A percentile compares a stretch with the other conserved stretches of the same genome.
These are phyloP conservation scores for Pseudanteris insignis DNA, from an alignment of 2,888 invertebrate genomes.

Conservation along the genomic window DNA sequence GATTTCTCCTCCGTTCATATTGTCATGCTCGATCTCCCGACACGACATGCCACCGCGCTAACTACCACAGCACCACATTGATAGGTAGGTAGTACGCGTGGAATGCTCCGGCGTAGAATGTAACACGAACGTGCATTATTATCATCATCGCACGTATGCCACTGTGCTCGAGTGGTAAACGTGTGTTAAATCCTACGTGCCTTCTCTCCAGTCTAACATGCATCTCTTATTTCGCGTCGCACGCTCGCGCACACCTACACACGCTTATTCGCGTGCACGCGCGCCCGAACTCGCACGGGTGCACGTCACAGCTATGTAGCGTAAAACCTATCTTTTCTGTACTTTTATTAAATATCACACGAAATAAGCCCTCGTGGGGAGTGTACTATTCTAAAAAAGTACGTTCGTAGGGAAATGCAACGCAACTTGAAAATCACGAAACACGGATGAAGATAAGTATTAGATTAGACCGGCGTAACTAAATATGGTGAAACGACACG, in stretches of 20 bases:
- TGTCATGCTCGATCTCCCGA: conserved; percentile 53
- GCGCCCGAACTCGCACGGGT: not conserved
- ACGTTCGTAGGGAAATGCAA: too few species aligned
- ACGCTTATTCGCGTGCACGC: not conserved
- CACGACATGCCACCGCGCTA: conserved; percentile 48
- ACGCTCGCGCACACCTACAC: too few species aligned
- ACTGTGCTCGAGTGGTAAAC: conserved; percentile 23
- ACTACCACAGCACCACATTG: conserved; percentile 47
- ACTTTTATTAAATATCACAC: too few species aligned
- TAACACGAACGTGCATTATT: conserved; percentile 52
- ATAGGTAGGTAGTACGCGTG: conserved; percentile 44
- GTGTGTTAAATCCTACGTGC: conserved; percentile 33
- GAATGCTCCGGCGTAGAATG: conserved; percentile 44
- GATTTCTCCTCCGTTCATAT: conserved; percentile 51
- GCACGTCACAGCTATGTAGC: too few species aligned
- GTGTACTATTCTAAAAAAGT: too few species aligned
- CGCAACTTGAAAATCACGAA: too few species aligned
- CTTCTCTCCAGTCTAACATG: conserved; percentile 25
- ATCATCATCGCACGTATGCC: conserved; percentile 47
- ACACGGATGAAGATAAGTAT: too few species aligned
- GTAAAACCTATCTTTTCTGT: too few species aligned
- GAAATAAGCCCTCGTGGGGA: too few species aligned
- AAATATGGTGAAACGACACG: too few species aligned
- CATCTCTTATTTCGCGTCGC: conserved; percentile 13
- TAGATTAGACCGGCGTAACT: too few species aligned